phyloP scores from a whole-genome alignment of 2,888 invertebrate species.

The Acronicta aceris region DNA sequence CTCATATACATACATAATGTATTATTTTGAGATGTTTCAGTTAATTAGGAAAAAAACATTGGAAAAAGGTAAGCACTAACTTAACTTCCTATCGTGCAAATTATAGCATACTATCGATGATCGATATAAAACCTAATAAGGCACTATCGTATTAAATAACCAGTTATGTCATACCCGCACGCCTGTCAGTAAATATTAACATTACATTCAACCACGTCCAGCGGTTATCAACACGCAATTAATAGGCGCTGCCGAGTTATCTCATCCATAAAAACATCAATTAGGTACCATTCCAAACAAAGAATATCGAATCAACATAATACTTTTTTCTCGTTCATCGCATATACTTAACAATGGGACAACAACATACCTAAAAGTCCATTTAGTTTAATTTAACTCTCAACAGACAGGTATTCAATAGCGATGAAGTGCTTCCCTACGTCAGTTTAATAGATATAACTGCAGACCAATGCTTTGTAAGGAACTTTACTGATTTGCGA shows the following conservation, averaged over 20 bases:
- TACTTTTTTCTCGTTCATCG: slow-evolving; percentile 24
- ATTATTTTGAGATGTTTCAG: too few species aligned
- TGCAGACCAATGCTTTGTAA: too few species aligned
- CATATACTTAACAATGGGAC: slow-evolving; percentile 14
- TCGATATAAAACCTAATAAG: slow-evolving; percentile 15
- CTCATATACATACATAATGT: too few species aligned
- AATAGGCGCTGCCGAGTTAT: slow-evolving; percentile 31
- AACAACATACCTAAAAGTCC: slow-evolving; percentile 19
- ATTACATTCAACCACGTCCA: slow-evolving; percentile 46
- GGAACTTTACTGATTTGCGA: too few species aligned
- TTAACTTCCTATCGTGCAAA: not conserved
- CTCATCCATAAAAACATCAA: slow-evolving; percentile 28
- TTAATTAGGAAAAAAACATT: too few species aligned
- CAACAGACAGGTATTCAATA: slow-evolving; percentile 30
- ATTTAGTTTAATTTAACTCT: slow-evolving; percentile 7
- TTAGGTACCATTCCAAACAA: slow-evolving; percentile 27
- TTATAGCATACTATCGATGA: slow-evolving; percentile 2
- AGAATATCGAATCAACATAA: slow-evolving; percentile 23
- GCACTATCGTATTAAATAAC: slow-evolving; percentile 29
- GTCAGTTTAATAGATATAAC: too few species aligned
- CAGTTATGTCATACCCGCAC: slow-evolving; percentile 50
- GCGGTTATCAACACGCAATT: slow-evolving; percentile 53
- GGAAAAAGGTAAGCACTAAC: too few species aligned
- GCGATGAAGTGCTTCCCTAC: too few species aligned
- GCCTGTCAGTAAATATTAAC: slow-evolving; percentile 51